A percentile compares a stretch with the other conserved stretches of the same genome.
Conservation (phyloP, 2,113 vertebrate genomes). For the Alosa alosa region DNA sequence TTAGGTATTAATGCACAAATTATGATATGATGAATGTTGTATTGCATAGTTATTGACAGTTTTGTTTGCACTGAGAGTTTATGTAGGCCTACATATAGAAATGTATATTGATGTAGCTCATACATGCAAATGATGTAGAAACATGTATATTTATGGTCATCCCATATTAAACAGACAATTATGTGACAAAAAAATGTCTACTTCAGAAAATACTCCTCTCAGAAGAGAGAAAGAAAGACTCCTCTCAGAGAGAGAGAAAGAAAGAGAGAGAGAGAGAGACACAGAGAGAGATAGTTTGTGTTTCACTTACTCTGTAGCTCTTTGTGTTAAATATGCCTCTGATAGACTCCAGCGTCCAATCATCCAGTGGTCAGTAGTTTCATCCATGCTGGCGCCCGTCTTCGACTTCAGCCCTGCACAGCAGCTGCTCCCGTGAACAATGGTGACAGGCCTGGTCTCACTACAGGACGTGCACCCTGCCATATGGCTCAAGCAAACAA, state of each 20-base stretch:
- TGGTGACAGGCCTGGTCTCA: constrained; percentile 25
- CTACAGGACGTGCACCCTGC: constrained; percentile 18
- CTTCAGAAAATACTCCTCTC: no score
- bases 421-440: constrained; percentile 31
- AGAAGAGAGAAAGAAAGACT: not conserved
- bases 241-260: not conserved
- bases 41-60: not conserved
- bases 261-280: no score
- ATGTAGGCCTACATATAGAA: not conserved
- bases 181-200: not conserved
- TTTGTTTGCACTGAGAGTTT: not conserved
- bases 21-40: not conserved
- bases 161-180: not conserved
- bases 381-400: not conserved
- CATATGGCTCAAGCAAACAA: constrained; percentile 34
- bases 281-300: not conserved
- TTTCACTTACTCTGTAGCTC: not conserved
- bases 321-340: not conserved
- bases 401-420: not conserved
- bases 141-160: not conserved
- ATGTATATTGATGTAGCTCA: not conserved
- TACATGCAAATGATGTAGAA: not conserved
- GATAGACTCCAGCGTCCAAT: not conserved
- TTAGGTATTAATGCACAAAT: not conserved
- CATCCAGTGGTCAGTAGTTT: constrained; percentile 34